Evolutionary conservation across 2,113 vertebrate species (phyloP).

Genomic region (Gymnarchus niloticus): DNA sequence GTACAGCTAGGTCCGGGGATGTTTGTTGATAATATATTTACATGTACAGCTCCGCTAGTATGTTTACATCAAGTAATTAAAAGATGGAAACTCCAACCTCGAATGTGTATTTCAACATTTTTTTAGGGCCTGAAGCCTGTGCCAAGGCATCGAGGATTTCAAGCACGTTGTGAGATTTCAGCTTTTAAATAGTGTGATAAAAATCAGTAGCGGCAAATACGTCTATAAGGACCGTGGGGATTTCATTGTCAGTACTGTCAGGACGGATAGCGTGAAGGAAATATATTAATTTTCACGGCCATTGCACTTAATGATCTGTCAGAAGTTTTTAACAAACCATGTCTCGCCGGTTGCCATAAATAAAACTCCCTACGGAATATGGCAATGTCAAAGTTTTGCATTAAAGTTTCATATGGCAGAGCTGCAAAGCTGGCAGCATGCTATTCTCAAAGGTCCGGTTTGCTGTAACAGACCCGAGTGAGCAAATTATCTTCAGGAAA

Average conservation of each 20-base stretch:
- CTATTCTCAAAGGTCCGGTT: conserved; percentile 27
- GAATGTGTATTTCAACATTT: neutral
- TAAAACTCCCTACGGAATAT: neutral
- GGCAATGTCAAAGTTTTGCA: conserved; percentile 12
- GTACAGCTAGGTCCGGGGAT: neutral
- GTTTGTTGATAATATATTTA: neutral
- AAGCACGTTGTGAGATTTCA: conserved; percentile 29
- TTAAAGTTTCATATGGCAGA: neutral
- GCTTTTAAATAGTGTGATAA: conserved; percentile 30
- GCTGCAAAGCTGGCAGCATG: neutral
- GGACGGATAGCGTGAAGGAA: conserved; percentile 28
- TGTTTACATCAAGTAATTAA: no score
- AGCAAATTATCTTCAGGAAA: conserved; percentile 34
- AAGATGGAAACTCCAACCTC: neutral
- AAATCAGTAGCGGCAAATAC: conserved; percentile 36
- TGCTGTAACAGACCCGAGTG: conserved; percentile 18
- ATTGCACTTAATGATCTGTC: conserved; percentile 23
- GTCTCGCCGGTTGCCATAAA: neutral
- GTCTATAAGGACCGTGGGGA: conserved; percentile 18
- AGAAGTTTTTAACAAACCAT: neutral
- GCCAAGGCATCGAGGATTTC: conserved; percentile 18
- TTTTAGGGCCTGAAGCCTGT: neutral
- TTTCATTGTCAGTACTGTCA: conserved; percentile 22
- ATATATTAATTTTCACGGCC: conserved; percentile 21
- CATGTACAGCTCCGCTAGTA: neutral